These are phyloP conservation scores for Oncorhynchus gorbuscha DNA, from an alignment of 2,113 vertebrate species.

Conservation along the genomic window DNA sequence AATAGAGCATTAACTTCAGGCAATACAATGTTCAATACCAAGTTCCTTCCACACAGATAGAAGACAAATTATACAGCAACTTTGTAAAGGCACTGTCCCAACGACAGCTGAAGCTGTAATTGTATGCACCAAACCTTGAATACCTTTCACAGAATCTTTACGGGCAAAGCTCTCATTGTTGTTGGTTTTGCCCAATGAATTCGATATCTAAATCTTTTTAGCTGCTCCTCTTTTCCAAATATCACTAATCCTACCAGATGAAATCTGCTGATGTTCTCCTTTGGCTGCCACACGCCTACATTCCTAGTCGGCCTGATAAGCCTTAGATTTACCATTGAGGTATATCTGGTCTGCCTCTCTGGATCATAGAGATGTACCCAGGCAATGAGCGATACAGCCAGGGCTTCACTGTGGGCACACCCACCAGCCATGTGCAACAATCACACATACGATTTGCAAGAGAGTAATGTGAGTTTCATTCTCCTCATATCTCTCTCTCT, in stretches of 20 bases:
- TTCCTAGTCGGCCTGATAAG: conserved; percentile 63
- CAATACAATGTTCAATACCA: background rate
- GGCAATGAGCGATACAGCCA: conserved; percentile 50
- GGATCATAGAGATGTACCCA: conserved; percentile 69
- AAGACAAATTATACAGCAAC: too few relatives aligned
- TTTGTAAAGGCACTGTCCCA: too few relatives aligned
- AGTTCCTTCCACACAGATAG: too few relatives aligned
- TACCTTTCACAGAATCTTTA: conserved; percentile 44
- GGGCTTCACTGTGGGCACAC: conserved; percentile 47
- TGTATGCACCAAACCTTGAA: conserved; percentile 4
- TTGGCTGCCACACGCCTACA: conserved; percentile 55
- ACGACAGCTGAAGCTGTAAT: too few relatives aligned
- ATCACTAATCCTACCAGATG: conserved; percentile 67
- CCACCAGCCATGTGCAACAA: conserved; percentile 14
- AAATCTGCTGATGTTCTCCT: conserved; percentile 67
- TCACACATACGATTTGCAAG: conserved; percentile 28
- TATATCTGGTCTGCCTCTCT: conserved; percentile 61
- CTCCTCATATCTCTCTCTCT: background rate
- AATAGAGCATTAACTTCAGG: background rate
- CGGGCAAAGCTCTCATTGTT: conserved; percentile 50
- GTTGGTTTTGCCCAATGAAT: conserved; percentile 46
- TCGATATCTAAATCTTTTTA: conserved; percentile 45
- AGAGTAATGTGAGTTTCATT: conserved; percentile 36
- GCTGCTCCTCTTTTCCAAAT: conserved; percentile 50
- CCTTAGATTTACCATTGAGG: conserved; percentile 69